Evolutionary conservation across 2,888 invertebrate species (phyloP).

Genomic region (Agrotis puta): DNA sequence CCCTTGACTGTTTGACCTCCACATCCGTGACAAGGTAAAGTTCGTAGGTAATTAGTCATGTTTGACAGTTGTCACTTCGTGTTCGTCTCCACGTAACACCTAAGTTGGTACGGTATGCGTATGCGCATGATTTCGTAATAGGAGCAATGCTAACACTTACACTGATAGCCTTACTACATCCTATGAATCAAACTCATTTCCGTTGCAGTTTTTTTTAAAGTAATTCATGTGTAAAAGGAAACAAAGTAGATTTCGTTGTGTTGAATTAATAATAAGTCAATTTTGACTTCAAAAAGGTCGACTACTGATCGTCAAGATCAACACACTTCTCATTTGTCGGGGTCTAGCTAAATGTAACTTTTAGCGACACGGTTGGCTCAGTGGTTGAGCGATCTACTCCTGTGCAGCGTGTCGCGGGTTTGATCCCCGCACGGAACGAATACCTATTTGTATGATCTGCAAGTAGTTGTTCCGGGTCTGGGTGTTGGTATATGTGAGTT

Average conservation of each 20-base stretch:
- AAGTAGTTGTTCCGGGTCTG: too few species aligned
- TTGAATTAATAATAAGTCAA: not conserved
- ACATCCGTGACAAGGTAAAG: conserved; percentile 5
- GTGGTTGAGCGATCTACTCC: too few species aligned
- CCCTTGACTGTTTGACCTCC: not conserved
- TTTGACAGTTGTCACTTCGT: conserved; percentile 24
- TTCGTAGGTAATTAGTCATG: not conserved
- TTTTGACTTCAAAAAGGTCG: too few species aligned
- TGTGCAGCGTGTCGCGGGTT: too few species aligned
- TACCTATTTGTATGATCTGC: too few species aligned
- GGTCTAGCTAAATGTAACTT: too few species aligned
- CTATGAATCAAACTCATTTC: conserved; percentile 30
- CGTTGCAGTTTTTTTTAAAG: conserved; percentile 16
- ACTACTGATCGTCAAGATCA: too few species aligned
- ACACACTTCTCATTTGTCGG: too few species aligned
- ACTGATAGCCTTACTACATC: conserved; percentile 19
- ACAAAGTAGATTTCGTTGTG: not conserved
- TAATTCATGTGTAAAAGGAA: conserved; percentile 14
- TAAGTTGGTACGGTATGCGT: not conserved
- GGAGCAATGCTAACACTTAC: conserved; percentile 7
- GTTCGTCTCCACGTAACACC: too few species aligned
- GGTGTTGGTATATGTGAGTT: too few species aligned
- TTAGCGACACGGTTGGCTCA: too few species aligned
- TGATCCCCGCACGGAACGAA: too few species aligned
- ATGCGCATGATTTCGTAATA: conserved; percentile 27